Base-by-base conservation (phyloP, 2,888 invertebrate species). In the Carterocephalus palaemon region DNA sequence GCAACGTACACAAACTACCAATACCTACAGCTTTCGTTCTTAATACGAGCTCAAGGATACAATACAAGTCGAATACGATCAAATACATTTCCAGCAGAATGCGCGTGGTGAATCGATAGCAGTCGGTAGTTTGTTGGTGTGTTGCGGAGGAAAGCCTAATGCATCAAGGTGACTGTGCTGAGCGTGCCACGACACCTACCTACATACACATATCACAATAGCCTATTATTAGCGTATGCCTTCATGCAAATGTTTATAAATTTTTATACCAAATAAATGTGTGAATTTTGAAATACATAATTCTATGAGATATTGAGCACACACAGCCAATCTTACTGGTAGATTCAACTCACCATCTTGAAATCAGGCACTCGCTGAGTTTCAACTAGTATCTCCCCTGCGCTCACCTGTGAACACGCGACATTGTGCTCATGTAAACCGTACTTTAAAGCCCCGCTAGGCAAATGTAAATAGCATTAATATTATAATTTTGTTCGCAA, bases 321-420 rank as follows among this genome's bases (percentile, higher is more conserved):
- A 52, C 57, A 54, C 49, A 37, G 46, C 49, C 56, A 56, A 57
- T 58, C 57, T 55, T 53, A 57, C 53, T 61, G 65, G 61, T 64
- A 57, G 57, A 52, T 48, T 54, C 52, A 66, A 86, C 85, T 84
- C 77, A 84, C 84, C 80, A 75, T 68, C 68, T 79, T 83, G 72
- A 68, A 82, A 70, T 82, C 80, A 64, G 82, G 71, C 68, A 79
- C 69, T 67, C 84, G 82, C 59, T 75, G 80, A 69, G 81, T 77
- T 75, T 86, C 79, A 74, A 83, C 72, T 62, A 84, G 75, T 71
- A 83, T 80, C 78, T 77, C 84, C 76, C 82, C 81, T 67, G 82
- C 77, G 77, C 70, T 84, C 75, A 86, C 85, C 85, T 86, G 83
- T 69, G 75, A 83, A 80, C 75, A 83, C 74, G 78, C 78, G 72